Percentiles rank a stretch among this genome's conserved stretches.
Conservation (phyloP, 2,888 invertebrate genomes). For the Dynastes hyllus region DNA sequence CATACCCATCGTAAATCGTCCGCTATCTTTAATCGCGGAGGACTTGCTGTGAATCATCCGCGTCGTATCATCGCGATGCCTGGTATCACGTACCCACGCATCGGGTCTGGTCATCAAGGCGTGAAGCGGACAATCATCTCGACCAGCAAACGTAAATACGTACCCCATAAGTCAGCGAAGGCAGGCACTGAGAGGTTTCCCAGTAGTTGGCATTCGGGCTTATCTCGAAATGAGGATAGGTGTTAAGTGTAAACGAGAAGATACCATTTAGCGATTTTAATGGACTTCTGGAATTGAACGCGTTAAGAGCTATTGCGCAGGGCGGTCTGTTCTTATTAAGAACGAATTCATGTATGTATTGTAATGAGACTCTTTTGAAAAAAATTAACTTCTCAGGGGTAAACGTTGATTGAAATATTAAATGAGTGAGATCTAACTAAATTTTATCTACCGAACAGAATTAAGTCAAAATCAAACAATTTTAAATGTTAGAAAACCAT, state of each 20-base stretch:
- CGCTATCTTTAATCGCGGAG: slow-evolving; percentile 25
- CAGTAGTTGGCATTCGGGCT: neutral
- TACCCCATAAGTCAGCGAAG: neutral
- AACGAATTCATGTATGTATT: too few species aligned
- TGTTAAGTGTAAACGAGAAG: slow-evolving; percentile 15
- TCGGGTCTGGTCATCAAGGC: slow-evolving; percentile 13
- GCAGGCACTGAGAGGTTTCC: neutral
- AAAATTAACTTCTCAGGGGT: too few species aligned
- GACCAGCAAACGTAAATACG: neutral
- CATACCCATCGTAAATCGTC: slow-evolving; percentile 31
- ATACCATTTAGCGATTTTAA: slow-evolving; percentile 7
- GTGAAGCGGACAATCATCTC: slow-evolving; percentile 11
- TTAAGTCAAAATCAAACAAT: too few species aligned
- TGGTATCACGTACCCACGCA: slow-evolving; percentile 10
- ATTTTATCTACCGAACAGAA: too few species aligned
- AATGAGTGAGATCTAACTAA: too few species aligned
- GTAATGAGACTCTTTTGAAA: too few species aligned
- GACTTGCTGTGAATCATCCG: slow-evolving; percentile 13
- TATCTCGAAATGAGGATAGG: slow-evolving; percentile 7
- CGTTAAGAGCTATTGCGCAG: neutral
- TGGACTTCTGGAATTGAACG: slow-evolving; percentile 8
- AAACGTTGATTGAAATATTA: too few species aligned
- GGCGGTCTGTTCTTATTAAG: too few species aligned
- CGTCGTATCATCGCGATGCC: slow-evolving; percentile 11
- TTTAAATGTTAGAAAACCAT: too few species aligned